Conservation (phyloP, 2,888 invertebrate genomes). For the Ischnura elegans region DNA sequence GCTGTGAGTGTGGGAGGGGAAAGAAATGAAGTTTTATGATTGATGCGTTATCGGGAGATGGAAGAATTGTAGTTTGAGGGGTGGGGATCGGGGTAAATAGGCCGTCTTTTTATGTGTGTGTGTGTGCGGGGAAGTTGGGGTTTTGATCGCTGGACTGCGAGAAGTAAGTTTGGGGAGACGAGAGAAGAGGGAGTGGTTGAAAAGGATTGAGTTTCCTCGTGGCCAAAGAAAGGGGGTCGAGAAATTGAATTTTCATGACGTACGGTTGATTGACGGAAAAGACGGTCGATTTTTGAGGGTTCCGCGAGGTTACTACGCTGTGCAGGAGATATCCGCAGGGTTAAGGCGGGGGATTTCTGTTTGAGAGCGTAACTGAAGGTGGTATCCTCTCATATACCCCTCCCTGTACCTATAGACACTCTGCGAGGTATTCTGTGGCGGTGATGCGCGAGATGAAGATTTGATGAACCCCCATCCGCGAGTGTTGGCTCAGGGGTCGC, state of each 20-base stretch:
- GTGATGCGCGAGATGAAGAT: slow-evolving; percentile 27
- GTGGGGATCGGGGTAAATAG: not conserved
- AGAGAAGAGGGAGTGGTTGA: not conserved
- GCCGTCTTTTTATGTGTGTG: too few species aligned
- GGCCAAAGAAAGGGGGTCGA: slow-evolving; percentile 34
- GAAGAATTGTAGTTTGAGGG: not conserved
- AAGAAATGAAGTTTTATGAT: slow-evolving; percentile 32
- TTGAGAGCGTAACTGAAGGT: slow-evolving; percentile 12
- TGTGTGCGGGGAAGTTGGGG: not conserved
- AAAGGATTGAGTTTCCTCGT: not conserved
- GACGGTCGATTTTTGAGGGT: slow-evolving; percentile 47
- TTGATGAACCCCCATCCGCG: slow-evolving; percentile 53
- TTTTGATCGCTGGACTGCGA: not conserved
- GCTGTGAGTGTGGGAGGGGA: not conserved
- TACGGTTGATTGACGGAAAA: slow-evolving; percentile 51
- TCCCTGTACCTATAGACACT: not conserved
- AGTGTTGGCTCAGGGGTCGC: not conserved
- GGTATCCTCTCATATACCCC: not conserved
- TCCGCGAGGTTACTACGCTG: not conserved
- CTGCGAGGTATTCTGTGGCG: too few species aligned
- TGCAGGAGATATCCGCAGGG: too few species aligned
- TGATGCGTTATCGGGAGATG: slow-evolving; percentile 8
- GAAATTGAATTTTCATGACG: slow-evolving; percentile 66
- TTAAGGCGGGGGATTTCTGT: not conserved
- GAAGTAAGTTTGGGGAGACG: not conserved